Base-by-base conservation (phyloP, 35 echinoderm and acorn worm genomes). In the Hemicentrotus pulcherrimus region DNA sequence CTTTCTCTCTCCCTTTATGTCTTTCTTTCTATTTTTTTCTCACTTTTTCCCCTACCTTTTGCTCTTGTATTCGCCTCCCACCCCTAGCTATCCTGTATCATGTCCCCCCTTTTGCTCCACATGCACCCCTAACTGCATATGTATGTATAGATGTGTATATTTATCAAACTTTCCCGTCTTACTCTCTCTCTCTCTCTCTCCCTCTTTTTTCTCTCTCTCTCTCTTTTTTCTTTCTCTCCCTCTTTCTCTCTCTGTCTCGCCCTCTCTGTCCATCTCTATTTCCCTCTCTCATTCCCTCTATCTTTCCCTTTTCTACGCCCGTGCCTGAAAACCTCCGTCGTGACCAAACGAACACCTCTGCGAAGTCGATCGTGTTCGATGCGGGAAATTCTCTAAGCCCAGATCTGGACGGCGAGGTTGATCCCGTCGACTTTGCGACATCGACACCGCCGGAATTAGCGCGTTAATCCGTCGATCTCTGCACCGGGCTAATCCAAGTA, bases 371-470 rank as follows among this genome's bases (percentile, higher is more conserved):
- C 88, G 46, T 90, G 88, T 78, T 78, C 65, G 65, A 78, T 28
- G 65, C 65, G 65, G 19, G 22, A 4, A 78, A 78, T 78, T 78
- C 65, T 78, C 65, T 78, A 78, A 78, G 65, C 65, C 65, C 28
- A 78, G 19, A 78, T 78, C 65, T 78, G 65, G 65, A 78, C 65
- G 65, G 28, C 6, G 65, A 78, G 65, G 88, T 47, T 90, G 88
- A 90, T 90, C 88, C 32, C 88, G 18, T 47, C 46, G 86, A 86
- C 86, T 31, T 86, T 12, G 10, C 46, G 30, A 58, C 91, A 93
- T 93, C 46, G 91, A 93, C 91, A 93, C 91, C 91, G 22, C 45
- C 14, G 48, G 91, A 16, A 47, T 93, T 93, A 93, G 48, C 31
- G 15, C 16, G 48, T 50, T 93, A 93, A 93, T 93, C 65, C 91